Base-by-base conservation (phyloP, 2,113 vertebrate species). In the Romanogobio albipinnatus region DNA sequence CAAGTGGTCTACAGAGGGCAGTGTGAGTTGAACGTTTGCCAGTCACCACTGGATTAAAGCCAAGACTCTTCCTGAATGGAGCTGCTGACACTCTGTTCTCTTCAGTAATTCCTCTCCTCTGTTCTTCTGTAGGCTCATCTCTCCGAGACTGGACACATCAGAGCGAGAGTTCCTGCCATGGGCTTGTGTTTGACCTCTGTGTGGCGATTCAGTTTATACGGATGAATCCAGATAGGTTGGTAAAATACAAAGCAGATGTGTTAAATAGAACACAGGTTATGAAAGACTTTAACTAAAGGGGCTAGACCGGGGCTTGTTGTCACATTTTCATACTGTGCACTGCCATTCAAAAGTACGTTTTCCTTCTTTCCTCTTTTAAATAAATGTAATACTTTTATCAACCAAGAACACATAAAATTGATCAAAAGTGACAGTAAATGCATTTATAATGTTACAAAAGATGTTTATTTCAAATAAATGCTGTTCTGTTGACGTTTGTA, bases 1-100 rank as follows among this genome's bases (percentile, higher is more conserved):
- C 24, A 3, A 64, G 39, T 33, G 43, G 24, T 51, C 78, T n/a
- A 19, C 45, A 81, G 78, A 17, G 45, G 78, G 61, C 78, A 68
- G 43, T 68, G 61, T 81, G 61, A 33, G 45, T 2, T n/a, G 43
- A 49, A 14, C 70, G 13, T 73, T 3, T 24, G 39, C 39, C 39
- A 3, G 22, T 73, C 43, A 47, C 22, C 68, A 6, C 9, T 59
- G 33, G 53, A 78, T 24, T 10, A 24, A 78, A 14, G 19, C 56
- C 53, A 43, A 9, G 29, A 59, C 0, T 8, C 76, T 53, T 10
- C 39, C 51, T n/a, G 75, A 58, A 56, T 39, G 29, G 19, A 10
- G 49, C 10, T 53, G 3, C 3, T 17, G 3, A 29, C 3, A 43
- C 24, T 53, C 49, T 53, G 45, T 24, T 76, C 5, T 19, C 17